Evolutionary conservation across 2,888 invertebrate species (phyloP).

Genomic region (Diarsia brunnea): DNA sequence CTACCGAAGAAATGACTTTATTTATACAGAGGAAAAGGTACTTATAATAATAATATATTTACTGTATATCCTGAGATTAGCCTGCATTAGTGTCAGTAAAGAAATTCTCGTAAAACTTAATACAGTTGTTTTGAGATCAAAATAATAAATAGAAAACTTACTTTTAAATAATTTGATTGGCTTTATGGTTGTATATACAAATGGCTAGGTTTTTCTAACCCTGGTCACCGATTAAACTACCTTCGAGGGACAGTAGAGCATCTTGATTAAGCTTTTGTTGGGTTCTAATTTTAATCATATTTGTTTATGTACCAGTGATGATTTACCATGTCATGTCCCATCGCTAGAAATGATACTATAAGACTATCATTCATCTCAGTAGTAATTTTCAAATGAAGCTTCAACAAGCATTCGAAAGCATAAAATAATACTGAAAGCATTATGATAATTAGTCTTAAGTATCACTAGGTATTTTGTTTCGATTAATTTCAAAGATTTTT

Average conservation of each 20-base stretch:
- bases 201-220: background rate
- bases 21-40: conserved; percentile 39
- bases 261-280: background rate
- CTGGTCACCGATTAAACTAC: background rate
- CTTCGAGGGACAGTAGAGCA: background rate
- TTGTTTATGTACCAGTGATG: no score
- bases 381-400: background rate
- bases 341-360: background rate
- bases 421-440: background rate
- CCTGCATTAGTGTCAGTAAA: conserved; percentile 38
- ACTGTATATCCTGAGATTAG: conserved; percentile 33
- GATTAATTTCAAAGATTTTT: background rate
- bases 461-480: background rate
- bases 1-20: conserved; percentile 50
- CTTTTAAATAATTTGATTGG: conserved; percentile 4
- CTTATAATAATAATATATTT: conserved; percentile 32
- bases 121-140: conserved; percentile 20
- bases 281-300: background rate
- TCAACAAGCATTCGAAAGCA: background rate
- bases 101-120: conserved; percentile 38
- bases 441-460: background rate
- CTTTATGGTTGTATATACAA: background rate
- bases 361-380: background rate
- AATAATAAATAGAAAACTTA: conserved; percentile 15
- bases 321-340: no score